Conservation (phyloP, 2,888 invertebrate species). For the Pterostichus niger region DNA sequence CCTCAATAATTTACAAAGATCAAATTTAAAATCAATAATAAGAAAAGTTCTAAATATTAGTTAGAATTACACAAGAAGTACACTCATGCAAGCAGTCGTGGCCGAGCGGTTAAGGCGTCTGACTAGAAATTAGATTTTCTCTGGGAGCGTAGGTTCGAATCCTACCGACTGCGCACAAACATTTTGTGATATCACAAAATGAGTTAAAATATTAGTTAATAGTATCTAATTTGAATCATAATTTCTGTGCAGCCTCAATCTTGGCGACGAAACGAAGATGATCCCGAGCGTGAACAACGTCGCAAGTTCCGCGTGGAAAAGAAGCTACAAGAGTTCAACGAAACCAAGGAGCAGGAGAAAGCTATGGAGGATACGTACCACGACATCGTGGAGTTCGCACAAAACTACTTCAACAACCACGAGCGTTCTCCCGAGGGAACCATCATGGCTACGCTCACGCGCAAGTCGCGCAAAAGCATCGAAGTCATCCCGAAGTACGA, state of each 20-base stretch:
- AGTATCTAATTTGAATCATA: too few species aligned
- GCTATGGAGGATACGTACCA: constrained; percentile 82
- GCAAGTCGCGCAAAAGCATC: constrained; percentile 86
- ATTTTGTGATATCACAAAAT: too few species aligned
- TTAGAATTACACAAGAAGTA: too few species aligned
- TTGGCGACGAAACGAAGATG: constrained; percentile 73
- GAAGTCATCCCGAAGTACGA: constrained; percentile 93
- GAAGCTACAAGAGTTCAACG: constrained; percentile 90
- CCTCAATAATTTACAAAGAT: too few species aligned
- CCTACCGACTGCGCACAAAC: constrained; percentile 87
- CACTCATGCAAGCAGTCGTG: constrained; percentile 82
- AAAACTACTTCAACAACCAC: constrained; percentile 94
- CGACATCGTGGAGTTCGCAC: constrained; percentile 96
- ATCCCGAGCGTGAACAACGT: constrained; percentile 86
- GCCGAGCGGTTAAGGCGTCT: constrained; percentile 94
- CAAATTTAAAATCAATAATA: too few species aligned
- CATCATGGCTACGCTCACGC: constrained; percentile 90
- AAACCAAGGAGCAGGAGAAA: constrained; percentile 78
- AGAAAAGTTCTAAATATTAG: too few species aligned
- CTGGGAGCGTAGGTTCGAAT: constrained; percentile 95
- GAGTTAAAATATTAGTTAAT: too few species aligned
- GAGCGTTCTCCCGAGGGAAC: constrained; percentile 92
- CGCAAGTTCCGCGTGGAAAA: constrained; percentile 92
- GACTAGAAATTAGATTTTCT: constrained; percentile 95
- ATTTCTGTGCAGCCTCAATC: constrained; percentile 71